These are phyloP conservation scores for Callipepla squamata DNA, from an alignment of 2,113 vertebrate genomes.

Conservation along the genomic window DNA sequence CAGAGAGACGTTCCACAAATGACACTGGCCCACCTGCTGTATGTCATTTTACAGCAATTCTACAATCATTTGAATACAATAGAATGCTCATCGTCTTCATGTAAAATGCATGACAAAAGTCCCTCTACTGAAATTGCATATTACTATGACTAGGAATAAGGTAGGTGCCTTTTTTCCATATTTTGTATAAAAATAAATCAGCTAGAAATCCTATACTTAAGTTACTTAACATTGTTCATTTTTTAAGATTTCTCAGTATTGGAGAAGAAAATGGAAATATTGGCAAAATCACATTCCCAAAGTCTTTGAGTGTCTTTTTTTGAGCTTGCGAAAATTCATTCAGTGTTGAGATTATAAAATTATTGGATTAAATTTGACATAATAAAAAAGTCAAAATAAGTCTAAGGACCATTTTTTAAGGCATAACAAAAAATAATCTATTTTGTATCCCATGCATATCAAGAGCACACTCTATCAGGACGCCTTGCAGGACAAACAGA, in stretches of 20 bases:
- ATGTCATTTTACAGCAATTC: constrained; percentile 43
- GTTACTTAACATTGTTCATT: not conserved
- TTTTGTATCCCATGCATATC: not conserved
- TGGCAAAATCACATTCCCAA: not conserved
- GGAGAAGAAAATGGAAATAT: not conserved
- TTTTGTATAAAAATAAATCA: not conserved
- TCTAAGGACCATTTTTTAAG: not conserved
- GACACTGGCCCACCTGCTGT: constrained; percentile 49
- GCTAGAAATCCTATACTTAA: not conserved
- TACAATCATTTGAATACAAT: constrained; percentile 40
- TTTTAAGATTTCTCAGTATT: not conserved
- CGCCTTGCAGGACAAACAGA: not conserved
- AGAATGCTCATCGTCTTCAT: constrained; percentile 23
- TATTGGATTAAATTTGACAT: not conserved
- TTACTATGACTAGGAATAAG: not conserved
- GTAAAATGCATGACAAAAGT: constrained; percentile 42
- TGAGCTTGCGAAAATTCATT: not conserved
- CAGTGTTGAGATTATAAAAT: not conserved
- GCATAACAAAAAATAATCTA: not conserved
- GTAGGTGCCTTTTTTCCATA: not conserved
- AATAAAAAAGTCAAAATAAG: not conserved
- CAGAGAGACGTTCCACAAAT: constrained; percentile 8
- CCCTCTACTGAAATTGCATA: constrained; percentile 6
- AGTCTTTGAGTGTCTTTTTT: not conserved
- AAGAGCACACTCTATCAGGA: not conserved